These are phyloP conservation scores for Bothrops jararaca DNA, from an alignment of 2,113 vertebrate genomes.

Conservation along the genomic window DNA sequence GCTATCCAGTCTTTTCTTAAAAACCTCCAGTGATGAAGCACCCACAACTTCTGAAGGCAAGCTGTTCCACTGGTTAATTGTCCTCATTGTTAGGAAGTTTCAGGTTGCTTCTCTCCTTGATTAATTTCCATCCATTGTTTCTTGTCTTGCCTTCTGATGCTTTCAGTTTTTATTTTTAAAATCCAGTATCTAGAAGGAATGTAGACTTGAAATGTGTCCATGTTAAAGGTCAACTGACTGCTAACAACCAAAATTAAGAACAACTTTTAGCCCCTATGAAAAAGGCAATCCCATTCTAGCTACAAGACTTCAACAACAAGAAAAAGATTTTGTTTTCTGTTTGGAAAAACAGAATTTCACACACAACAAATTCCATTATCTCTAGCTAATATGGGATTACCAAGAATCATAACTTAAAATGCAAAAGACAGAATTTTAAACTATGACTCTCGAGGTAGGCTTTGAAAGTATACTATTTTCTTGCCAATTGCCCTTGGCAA, in stretches of 20 bases:
- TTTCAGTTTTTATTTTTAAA: neutral
- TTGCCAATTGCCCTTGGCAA: slow-evolving; percentile 8
- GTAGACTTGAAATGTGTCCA: neutral
- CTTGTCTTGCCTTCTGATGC: too few species aligned
- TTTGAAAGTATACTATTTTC: neutral
- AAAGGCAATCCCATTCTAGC: neutral
- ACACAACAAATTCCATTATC: neutral
- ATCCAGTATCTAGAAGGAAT: neutral
- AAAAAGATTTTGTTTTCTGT: neutral
- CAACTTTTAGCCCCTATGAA: neutral
- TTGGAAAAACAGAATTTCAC: neutral
- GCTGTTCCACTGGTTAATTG: too few species aligned
- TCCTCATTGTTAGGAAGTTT: too few species aligned
- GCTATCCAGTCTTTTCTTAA: too few species aligned
- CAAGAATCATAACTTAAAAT: neutral
- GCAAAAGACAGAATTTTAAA: neutral
- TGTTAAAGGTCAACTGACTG: neutral
- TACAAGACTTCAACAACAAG: neutral
- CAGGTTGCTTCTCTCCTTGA: too few species aligned
- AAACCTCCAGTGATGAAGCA: too few species aligned
- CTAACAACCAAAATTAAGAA: neutral
- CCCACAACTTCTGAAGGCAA: too few species aligned
- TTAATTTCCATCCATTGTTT: too few species aligned
- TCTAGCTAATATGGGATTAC: neutral
- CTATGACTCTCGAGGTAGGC: neutral